Evolutionary conservation across 2,113 vertebrate genomes (phyloP).

Genomic region (Paradoxurus hermaphroditus): DNA sequence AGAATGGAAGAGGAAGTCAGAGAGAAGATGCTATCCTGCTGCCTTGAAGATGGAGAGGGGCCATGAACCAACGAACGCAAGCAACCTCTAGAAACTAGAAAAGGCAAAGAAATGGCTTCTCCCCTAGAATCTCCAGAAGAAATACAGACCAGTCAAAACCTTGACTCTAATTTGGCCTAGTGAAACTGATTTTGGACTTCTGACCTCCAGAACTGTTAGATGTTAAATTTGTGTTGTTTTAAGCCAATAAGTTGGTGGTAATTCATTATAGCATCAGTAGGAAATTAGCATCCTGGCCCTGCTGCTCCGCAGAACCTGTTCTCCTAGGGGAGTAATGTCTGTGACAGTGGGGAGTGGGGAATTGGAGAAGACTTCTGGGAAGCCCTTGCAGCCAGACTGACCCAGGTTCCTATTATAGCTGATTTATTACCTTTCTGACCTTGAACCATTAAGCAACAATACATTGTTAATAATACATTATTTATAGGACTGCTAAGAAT

Average conservation of each 20-base stretch:
- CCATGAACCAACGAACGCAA: neutral
- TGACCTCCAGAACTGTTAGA: neutral
- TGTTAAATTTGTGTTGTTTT: neutral
- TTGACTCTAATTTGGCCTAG: neutral
- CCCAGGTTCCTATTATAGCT: neutral
- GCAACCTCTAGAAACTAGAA: neutral
- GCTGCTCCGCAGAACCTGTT: neutral
- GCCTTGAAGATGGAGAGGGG: neutral
- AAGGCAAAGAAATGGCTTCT: neutral
- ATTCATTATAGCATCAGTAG: neutral
- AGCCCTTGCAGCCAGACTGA: neutral
- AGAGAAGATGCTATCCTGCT: neutral
- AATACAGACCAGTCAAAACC: neutral
- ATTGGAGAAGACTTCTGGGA: neutral
- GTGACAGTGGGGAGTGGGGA: neutral
- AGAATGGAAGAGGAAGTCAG: neutral
- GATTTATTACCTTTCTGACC: constrained; percentile 7
- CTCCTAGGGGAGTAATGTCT: neutral
- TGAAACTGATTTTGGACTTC: neutral
- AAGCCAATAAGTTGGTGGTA: neutral
- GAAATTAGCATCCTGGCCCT: neutral
- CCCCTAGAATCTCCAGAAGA: neutral
- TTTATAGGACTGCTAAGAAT: constrained; percentile 31
- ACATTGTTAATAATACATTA: neutral
- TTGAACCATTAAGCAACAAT: neutral